Conservation (phyloP, 2,797 vertebrate genomes). For the Bovichtus variegatus region DNA sequence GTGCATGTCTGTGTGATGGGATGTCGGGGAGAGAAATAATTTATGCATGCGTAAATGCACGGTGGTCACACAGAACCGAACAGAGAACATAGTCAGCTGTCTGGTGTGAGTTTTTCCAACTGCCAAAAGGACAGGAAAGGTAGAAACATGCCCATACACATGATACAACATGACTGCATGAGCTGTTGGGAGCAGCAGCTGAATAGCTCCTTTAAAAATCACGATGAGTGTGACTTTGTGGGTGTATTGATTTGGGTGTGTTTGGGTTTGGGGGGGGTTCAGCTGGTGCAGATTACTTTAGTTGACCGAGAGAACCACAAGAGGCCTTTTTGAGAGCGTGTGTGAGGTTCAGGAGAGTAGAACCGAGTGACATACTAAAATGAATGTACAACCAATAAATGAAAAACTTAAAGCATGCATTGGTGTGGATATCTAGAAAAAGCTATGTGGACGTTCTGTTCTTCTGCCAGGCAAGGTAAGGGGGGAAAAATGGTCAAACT, state of each 20-base stretch:
- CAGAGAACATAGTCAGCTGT: constrained; percentile 53
- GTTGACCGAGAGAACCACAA: background rate
- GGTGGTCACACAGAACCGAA: constrained; percentile 6
- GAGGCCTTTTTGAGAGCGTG: background rate
- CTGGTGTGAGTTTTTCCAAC: constrained; percentile 55
- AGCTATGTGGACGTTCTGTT: background rate
- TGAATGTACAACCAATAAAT: background rate
- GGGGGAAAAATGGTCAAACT: background rate
- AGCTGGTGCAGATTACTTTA: constrained; percentile 1
- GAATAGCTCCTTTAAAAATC: constrained; percentile 55
- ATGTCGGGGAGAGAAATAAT: constrained; percentile 19
- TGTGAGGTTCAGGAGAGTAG: background rate
- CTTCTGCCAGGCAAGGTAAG: background rate
- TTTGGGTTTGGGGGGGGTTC: constrained; percentile 22
- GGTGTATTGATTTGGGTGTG: constrained; percentile 33
- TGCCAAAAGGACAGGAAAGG: constrained; percentile 21
- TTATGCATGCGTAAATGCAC: constrained; percentile 26
- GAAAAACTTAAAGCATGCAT: background rate
- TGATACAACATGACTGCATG: constrained; percentile 50
- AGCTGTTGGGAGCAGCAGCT: constrained; percentile 40
- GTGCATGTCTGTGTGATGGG: constrained; percentile 27
- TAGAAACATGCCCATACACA: constrained; percentile 46
- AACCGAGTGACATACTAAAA: background rate
- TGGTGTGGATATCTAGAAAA: background rate
- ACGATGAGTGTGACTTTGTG: constrained; percentile 50